These are phyloP conservation scores for Micronisus gabar DNA, from an alignment of 2,113 vertebrate species.

Conservation along the genomic window DNA sequence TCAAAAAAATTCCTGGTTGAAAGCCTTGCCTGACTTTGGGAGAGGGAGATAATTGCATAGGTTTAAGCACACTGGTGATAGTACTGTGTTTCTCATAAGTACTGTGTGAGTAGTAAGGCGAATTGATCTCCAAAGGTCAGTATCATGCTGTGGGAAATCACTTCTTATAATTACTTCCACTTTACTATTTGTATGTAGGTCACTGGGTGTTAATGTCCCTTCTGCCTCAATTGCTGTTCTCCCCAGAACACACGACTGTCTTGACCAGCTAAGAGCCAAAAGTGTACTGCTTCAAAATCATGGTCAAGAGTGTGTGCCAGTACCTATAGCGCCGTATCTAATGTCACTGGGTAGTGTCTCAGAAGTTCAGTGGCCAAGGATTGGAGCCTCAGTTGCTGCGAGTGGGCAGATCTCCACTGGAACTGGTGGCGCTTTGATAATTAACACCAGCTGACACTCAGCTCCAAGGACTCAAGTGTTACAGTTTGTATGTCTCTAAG, in stretches of 20 bases:
- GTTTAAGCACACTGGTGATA: neutral
- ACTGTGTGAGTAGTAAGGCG: neutral
- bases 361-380: neutral
- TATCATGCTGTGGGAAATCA: neutral
- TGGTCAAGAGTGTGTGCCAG: accelerated
- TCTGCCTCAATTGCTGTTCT: neutral
- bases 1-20: neutral
- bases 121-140: neutral
- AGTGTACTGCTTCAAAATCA: neutral
- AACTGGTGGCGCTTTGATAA: neutral
- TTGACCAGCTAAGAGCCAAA: neutral
- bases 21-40: neutral
- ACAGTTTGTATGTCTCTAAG: neutral
- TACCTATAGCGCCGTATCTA: accelerated
- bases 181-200: neutral
- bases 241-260: accelerated
- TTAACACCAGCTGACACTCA: neutral
- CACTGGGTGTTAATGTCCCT: neutral
- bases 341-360: accelerated
- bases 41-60: neutral
- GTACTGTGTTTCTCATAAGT: neutral
- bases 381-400: neutral
- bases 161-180: neutral
- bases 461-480: neutral
- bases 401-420: neutral